Base-by-base conservation (phyloP, 1,140 invertebrate species). In the Chrysoperla carnea region DNA sequence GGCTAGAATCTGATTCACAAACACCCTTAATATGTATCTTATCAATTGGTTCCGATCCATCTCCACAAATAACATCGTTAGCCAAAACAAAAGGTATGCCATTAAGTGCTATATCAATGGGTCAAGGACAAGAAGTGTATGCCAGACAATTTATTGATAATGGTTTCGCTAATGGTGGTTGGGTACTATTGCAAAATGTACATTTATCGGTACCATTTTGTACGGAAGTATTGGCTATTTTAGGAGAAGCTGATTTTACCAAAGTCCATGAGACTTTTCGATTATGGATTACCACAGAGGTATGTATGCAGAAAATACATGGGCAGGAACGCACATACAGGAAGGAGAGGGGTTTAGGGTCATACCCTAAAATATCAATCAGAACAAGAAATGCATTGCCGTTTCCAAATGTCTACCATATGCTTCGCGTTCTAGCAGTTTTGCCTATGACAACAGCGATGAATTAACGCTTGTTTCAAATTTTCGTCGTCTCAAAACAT, bases 201-300 rank as follows among this genome's bases (percentile, higher is more conserved):
- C 93, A 97, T 61, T 66, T 96, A 2, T 92, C 87, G 8, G 64
- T 96, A 27, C 81, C 86, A 4, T 97, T 92, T 62, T 93, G 91
- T 57, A 78, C 82, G 17, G 92, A 98, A 70, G 75, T 87, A 1
- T 84, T 94, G 69, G 85, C 92, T 43, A 78, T 83, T 43, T 64
- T 95, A 6, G 70, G 84, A 4, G 86, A 92, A 62, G 80, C 84
- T 2, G 84, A 90, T 53, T 33, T 33, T 11, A 33, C 31, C 6
- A 72, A 71, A 28, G 74, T 93, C 27, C 74, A 94, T 55, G 76
- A 83, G 9, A 70, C 76, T 1, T 97, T 95, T 60, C 67, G 92
- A 47, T 69, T 95, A 11, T 97, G 93, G 93, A 75, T 97, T 41
- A 97, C 92, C 0, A 97, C 93, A 2, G 93, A 97, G 72, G 82